Evolutionary conservation across 2,888 invertebrate genomes (phyloP).

Genomic region (Allygus modestus): DNA sequence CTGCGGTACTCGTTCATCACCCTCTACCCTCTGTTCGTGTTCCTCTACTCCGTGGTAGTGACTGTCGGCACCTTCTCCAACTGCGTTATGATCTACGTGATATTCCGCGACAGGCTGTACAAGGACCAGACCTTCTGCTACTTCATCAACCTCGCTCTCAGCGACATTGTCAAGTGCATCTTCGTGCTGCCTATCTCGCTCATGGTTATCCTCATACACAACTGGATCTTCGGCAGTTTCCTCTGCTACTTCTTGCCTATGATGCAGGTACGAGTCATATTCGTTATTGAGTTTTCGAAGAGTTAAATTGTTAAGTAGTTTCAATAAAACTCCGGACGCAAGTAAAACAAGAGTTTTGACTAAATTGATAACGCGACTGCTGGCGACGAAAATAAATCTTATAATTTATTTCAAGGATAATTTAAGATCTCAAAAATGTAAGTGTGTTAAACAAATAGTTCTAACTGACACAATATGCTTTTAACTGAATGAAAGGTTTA

Average conservation of each 20-base stretch:
- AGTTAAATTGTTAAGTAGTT: not conserved
- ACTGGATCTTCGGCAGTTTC: conserved; percentile 85
- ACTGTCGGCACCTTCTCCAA: conserved; percentile 79
- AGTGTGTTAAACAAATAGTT: no score
- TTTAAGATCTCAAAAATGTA: no score
- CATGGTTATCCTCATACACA: conserved; percentile 82
- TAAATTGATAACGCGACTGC: no score
- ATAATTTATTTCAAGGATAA: no score
- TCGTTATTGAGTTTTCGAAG: no score
- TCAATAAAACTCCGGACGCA: no score
- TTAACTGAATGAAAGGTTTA: no score
- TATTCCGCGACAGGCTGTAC: conserved; percentile 77
- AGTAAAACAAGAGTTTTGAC: no score
- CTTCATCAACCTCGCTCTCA: conserved; percentile 82
- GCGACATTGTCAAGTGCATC: conserved; percentile 82
- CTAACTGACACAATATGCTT: no score
- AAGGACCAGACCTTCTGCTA: conserved; percentile 82
- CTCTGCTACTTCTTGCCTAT: conserved; percentile 85
- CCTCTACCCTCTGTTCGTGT: conserved; percentile 80
- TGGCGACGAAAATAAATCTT: no score
- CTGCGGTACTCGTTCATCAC: conserved; percentile 78
- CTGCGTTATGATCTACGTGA: conserved; percentile 78
- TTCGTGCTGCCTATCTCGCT: conserved; percentile 83
- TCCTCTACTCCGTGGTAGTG: conserved; percentile 80
- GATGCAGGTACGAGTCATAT: conserved; percentile 78